phyloP scores from a whole-genome alignment of 2,113 vertebrate species.

The Ictidomys tridecemlineatus region DNA sequence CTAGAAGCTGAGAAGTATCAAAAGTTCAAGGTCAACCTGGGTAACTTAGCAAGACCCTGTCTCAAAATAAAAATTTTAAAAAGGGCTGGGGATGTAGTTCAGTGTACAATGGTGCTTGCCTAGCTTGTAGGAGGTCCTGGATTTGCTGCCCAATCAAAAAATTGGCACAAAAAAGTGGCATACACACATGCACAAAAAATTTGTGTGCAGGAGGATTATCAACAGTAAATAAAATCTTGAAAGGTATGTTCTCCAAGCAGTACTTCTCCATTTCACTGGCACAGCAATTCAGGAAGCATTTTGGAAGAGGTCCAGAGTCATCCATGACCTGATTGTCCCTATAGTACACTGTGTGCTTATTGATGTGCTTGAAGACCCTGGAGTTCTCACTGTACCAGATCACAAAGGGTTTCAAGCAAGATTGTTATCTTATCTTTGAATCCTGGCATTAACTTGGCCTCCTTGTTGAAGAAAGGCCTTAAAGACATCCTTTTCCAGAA shows the following conservation, averaged over 20 bases:
- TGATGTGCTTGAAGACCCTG: background rate
- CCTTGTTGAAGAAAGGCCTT: background rate
- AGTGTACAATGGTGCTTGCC: background rate
- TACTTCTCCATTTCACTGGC: background rate
- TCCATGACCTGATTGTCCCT: background rate
- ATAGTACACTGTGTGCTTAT: background rate
- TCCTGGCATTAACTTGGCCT: background rate
- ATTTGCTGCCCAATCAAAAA: background rate
- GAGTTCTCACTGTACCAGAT: background rate
- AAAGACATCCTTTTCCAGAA: background rate
- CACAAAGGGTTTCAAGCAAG: background rate
- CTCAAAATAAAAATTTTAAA: background rate
- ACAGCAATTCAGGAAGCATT: background rate
- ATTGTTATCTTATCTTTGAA: background rate
- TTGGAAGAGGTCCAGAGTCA: background rate
- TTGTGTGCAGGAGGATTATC: no score
- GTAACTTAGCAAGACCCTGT: background rate
- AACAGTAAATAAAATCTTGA: background rate
- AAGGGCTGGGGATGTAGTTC: background rate
- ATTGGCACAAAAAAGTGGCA: no score
- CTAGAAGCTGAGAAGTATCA: background rate
- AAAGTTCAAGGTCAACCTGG: background rate
- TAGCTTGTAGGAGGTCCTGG: background rate
- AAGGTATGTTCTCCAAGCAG: background rate
- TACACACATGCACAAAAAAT: background rate